Percentiles rank a stretch among this genome's conserved stretches.
These are phyloP conservation scores for Watsonalla binaria DNA, from an alignment of 2,888 invertebrate species.

Conservation along the genomic window DNA sequence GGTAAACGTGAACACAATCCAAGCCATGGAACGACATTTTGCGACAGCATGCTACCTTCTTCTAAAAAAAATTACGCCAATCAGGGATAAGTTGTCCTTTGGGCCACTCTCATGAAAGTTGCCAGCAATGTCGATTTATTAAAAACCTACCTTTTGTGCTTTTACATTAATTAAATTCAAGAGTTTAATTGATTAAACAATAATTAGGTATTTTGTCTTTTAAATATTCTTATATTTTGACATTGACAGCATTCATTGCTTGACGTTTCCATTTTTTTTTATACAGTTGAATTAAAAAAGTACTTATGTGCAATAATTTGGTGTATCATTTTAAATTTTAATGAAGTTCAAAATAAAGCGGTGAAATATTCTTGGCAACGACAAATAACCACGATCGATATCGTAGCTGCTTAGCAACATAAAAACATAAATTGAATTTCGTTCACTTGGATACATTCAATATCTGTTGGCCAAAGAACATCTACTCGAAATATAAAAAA, in stretches of 20 bases:
- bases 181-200: too few relatives aligned
- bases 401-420: not conserved
- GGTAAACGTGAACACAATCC: slow-evolving; percentile 59
- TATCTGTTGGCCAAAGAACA: not conserved
- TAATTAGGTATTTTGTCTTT: too few relatives aligned
- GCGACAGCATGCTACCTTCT: slow-evolving; percentile 49
- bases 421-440: too few relatives aligned
- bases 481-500: not conserved
- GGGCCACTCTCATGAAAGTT: too few relatives aligned
- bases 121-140: too few relatives aligned
- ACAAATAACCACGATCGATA: too few relatives aligned
- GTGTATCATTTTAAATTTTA: too few relatives aligned
- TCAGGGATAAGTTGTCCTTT: not conserved
- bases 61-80: slow-evolving; percentile 7
- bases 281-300: not conserved
- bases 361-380: too few relatives aligned
- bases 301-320: too few relatives aligned
- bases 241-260: not conserved
- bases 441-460: not conserved
- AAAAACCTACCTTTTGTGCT: too few relatives aligned
- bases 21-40: slow-evolving; percentile 60
- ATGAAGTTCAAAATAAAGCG: too few relatives aligned
- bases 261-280: not conserved
- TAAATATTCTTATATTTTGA: not conserved
- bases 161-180: too few relatives aligned